phyloP scores from a whole-genome alignment of 2,888 invertebrate genomes.

The Clunio marinus region DNA sequence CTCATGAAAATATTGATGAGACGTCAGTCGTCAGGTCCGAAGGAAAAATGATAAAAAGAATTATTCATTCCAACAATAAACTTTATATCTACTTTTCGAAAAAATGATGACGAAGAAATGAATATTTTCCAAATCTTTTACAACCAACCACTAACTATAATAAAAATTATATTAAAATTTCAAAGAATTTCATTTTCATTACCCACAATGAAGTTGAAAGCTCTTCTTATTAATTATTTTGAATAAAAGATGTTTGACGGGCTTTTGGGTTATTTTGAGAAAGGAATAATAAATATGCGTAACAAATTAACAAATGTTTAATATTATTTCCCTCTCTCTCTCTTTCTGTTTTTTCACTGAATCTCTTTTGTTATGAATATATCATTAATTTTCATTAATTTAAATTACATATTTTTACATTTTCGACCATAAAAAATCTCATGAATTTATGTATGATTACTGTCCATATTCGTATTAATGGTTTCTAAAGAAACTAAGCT shows the following conservation, averaged over 20 bases:
- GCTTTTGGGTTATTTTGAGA: not conserved
- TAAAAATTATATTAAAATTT: not conserved
- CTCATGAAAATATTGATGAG: constrained; percentile 30
- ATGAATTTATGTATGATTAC: constrained; percentile 22
- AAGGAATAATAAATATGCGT: constrained; percentile 35
- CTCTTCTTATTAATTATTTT: not conserved
- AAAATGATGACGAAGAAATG: constrained; percentile 31
- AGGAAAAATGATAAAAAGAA: not conserved
- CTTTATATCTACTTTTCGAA: constrained; percentile 2
- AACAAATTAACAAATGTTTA: constrained; percentile 37
- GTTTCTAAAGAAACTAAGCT: not conserved
- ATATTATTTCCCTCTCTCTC: no score
- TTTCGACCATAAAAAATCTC: not conserved
- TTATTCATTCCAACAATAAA: constrained; percentile 9
- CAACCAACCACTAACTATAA: not conserved
- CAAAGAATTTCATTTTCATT: not conserved
- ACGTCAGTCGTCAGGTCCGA: not conserved
- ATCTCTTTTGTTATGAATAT: constrained; percentile 22
- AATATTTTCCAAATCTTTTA: not conserved
- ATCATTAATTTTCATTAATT: constrained; percentile 38
- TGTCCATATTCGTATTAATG: constrained; percentile 25
- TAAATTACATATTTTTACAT: constrained; percentile 31
- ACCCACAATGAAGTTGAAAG: no score
- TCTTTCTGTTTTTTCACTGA: not conserved
- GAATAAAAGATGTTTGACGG: not conserved